Percentiles rank a stretch among this genome's conserved stretches.
Evolutionary conservation across 2,888 invertebrate genomes (phyloP).

Genomic region (Panorpa germanica): DNA sequence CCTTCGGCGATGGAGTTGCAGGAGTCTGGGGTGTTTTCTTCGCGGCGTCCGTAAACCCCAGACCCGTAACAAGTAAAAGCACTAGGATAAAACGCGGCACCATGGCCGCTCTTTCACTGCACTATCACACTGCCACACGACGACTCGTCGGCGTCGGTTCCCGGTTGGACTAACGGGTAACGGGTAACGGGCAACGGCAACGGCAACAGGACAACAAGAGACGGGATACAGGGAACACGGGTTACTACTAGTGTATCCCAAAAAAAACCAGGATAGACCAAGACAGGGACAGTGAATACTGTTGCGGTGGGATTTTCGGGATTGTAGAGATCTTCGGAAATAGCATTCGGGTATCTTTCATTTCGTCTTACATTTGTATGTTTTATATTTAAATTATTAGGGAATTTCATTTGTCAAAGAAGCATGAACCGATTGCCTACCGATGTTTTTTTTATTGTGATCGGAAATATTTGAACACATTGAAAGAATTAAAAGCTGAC

Average conservation of each 20-base stretch:
- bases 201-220: slow-evolving; percentile 18
- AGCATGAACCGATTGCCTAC: too few species aligned
- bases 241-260: slow-evolving; percentile 12
- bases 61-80: slow-evolving; percentile 33
- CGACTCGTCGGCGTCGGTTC: slow-evolving; percentile 24
- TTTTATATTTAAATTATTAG: too few species aligned
- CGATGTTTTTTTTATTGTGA: too few species aligned
- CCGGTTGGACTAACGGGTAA: slow-evolving; percentile 13
- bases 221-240: slow-evolving; percentile 17
- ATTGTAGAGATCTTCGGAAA: too few species aligned
- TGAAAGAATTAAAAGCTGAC: too few species aligned
- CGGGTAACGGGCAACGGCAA: slow-evolving; percentile 10
- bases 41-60: slow-evolving; percentile 17
- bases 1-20: slow-evolving; percentile 25
- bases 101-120: slow-evolving; percentile 28
- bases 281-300: not conserved
- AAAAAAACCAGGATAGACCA: slow-evolving; percentile 1
- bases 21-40: slow-evolving; percentile 19
- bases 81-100: slow-evolving; percentile 31
- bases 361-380: too few species aligned
- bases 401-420: too few species aligned
- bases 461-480: too few species aligned
- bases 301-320: too few species aligned
- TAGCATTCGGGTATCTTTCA: too few species aligned
- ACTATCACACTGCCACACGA: slow-evolving; percentile 28